Base-by-base conservation (phyloP, 2,888 invertebrate species). In the Drosophila monieri region DNA sequence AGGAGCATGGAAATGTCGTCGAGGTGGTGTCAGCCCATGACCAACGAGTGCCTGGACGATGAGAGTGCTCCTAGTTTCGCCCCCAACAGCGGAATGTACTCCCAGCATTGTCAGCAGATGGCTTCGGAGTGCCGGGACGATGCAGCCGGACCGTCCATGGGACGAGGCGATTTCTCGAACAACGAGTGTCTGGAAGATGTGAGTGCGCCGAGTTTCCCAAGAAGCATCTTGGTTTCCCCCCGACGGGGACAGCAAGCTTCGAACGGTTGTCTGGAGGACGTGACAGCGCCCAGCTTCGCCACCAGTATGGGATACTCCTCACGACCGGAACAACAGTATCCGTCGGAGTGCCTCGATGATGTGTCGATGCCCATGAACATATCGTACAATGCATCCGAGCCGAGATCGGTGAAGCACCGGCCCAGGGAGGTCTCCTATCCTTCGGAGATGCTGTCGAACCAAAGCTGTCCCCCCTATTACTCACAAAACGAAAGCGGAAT, bases 301-400 rank as follows among this genome's bases (percentile, higher is more conserved):
- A 30, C 1, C 6, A 51, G 35, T 12, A 21, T 14, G 6, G 41
- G 6, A 9, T 35, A 60, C 73, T 27, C 39, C 18, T 15, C 60
- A 3, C 23, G 21, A 12, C 37, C 12, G 12, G 1, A 53, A 48
- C 8, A 77, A 65, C 32, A 56, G 3, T 21, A 39, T 39, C 39
- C 39, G 2, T 41, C 39, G 4, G 58, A 58, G 5, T 54, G 41
- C 6, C 21, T 58, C 4, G 51, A 68, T 0, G 30, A 74, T 43
- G 25, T 64, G 9, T 62, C 78, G 6, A 67, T 68, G 66, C 72
- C 76, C 3, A 14, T 6, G 21, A 10, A 43, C 25, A 6, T 27
- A 6, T 6, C 30, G 12, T 21, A 14, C 1, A 47, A 14, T 12
- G 21, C 3, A 43, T 47, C 56, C 0, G 14, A 47, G 6, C 18